Evolutionary conservation across 1,140 invertebrate genomes (phyloP).

Genomic region (Tetramorium alpestre): DNA sequence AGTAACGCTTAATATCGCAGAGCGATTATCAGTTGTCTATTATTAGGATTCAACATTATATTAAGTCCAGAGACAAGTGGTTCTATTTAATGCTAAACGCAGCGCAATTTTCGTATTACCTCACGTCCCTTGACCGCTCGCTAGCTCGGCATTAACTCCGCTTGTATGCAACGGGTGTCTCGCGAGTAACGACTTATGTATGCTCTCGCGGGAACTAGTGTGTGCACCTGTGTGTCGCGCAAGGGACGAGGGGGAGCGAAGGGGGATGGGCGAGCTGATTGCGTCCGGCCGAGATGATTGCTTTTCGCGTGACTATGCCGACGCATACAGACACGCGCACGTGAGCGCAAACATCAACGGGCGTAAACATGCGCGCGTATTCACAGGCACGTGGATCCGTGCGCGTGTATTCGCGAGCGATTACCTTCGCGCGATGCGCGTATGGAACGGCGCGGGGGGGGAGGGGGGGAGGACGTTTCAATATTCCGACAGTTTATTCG

Average conservation of each 20-base stretch:
- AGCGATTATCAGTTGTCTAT: neutral
- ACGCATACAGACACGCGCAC: slow-evolving; percentile 48
- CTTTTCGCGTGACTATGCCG: slow-evolving; percentile 77
- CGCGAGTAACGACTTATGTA: slow-evolving; percentile 67
- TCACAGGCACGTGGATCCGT: slow-evolving; percentile 43
- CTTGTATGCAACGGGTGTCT: slow-evolving; percentile 69
- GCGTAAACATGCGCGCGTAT: slow-evolving; percentile 26
- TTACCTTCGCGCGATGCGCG: slow-evolving; percentile 51
- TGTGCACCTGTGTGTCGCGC: slow-evolving; percentile 32
- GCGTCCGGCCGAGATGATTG: slow-evolving; percentile 82
- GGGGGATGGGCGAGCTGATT: slow-evolving; percentile 75
- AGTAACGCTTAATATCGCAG: neutral
- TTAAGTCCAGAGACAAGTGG: neutral
- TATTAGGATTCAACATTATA: neutral
- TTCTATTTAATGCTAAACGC: slow-evolving; percentile 5
- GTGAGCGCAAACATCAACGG: slow-evolving; percentile 35
- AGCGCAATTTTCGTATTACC: slow-evolving; percentile 40
- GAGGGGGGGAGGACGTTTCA: slow-evolving; percentile 78
- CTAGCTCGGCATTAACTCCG: slow-evolving; percentile 22
- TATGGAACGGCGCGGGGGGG: slow-evolving; percentile 21
- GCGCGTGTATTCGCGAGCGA: slow-evolving; percentile 72
- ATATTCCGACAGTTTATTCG: slow-evolving; percentile 85
- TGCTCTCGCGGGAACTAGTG: slow-evolving; percentile 28
- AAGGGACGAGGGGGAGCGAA: slow-evolving; percentile 51
- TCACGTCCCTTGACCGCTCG: neutral